Evolutionary conservation across 1,140 invertebrate species (phyloP), one percentile per base, ranked within the genome.

Genomic region (Adelges cooleyi): DNA sequence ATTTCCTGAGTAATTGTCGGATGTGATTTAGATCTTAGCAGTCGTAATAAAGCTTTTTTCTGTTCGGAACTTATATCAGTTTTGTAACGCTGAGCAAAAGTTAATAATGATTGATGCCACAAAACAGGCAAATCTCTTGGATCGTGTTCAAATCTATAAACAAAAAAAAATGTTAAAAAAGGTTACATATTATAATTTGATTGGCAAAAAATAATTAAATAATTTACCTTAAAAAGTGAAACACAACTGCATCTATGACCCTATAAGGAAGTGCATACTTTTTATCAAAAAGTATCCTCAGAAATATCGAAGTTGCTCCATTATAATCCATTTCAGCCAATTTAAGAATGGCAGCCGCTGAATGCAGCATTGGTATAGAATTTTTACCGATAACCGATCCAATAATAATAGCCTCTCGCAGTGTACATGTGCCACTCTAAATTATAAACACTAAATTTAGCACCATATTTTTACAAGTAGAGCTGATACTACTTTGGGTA

Each of bases 251-350:
- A 80, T 99, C 95, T 15, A 99, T 81, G 3, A 97, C 95, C 71
- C 92, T 80, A 75, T 92, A 98, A 1, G 95, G 95, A 42, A 99
- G 76, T 2, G 95, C 93, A 80, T 99, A 99, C 75, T 97, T 97
- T 76, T 99, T 99, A 73, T 99, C 95, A 65, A 99, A 84, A 54
- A 99, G 84, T 72, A 94, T 89, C 49, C 92, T 80, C 25, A 99
- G 78, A 72, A 99, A 95, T 70, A 98, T 93, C 52, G 92, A 96
- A 76, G 90, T 98, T 1, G 95, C 92, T n/a, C 95, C 95, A 51
- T 84, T 91, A 72, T 99, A 99, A 68, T 90, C 89, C 93, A 99
- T 96, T 79, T 97, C 92, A 29, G 95, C 93, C 67, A 99, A 92
- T 79, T 92, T 95, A 1, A 95, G 74, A 69, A 99, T 84, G 22